phyloP scores from a whole-genome alignment of 2,797 vertebrate genomes.

The Xenopus petersii region DNA sequence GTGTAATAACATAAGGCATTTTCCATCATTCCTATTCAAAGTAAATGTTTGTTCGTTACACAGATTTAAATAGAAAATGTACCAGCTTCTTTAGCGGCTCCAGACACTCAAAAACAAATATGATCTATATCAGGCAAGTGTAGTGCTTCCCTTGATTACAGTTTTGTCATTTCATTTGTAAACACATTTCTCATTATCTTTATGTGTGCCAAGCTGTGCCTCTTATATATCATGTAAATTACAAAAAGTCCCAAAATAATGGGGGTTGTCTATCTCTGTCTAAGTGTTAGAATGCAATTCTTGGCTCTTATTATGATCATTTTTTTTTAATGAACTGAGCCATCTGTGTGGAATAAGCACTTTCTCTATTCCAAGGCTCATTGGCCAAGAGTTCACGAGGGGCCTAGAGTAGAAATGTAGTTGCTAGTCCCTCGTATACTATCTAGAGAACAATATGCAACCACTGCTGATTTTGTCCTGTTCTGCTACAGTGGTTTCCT shows the following conservation, averaged over 20 bases:
- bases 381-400: constrained; percentile 27
- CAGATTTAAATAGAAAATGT: constrained; percentile 36
- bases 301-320: constrained; percentile 7
- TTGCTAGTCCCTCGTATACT: constrained; percentile 1
- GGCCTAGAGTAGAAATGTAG: constrained; percentile 6
- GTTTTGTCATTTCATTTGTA: constrained; percentile 46
- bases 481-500: constrained; percentile 41
- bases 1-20: constrained; percentile 17
- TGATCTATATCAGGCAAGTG: constrained; percentile 34
- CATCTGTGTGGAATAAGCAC: constrained; percentile 29
- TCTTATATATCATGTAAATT: constrained; percentile 31
- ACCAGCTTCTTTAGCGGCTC: constrained; percentile 10
- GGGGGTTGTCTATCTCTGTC: constrained; percentile 10
- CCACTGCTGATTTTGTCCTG: constrained; percentile 25
- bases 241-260: constrained; percentile 27
- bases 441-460: constrained; percentile 31
- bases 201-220: constrained; percentile 29
- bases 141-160: constrained; percentile 38
- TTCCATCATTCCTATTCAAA: constrained; percentile 29
- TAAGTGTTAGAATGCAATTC: background rate
- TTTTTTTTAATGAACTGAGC: constrained; percentile 25
- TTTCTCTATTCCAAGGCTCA: constrained; percentile 21
- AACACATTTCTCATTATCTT: constrained; percentile 44
- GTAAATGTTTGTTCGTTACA: constrained; percentile 37
- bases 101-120: constrained; percentile 35